A percentile compares a stretch with the other conserved stretches of the same genome.
These are phyloP conservation scores for Rambutsinella grinnellia DNA, from an alignment of 2,888 invertebrate genomes.

Conservation along the genomic window DNA sequence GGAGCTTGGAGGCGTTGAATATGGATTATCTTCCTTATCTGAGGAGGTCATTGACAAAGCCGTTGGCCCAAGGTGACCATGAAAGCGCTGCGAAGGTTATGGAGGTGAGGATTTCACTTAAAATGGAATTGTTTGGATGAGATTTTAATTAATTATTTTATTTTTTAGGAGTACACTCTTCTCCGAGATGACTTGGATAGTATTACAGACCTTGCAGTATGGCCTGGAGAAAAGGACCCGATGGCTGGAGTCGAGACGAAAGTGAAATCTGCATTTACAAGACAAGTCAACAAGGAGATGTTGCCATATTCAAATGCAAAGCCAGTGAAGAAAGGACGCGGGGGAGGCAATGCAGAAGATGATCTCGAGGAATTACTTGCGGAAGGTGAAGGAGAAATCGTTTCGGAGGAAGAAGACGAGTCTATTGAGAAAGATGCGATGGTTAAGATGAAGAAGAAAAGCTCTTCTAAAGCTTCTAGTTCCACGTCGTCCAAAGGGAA, in stretches of 20 bases:
- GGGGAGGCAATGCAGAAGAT: conserved; percentile 70
- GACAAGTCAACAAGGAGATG: conserved; percentile 89
- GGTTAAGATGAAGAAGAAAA: conserved; percentile 77
- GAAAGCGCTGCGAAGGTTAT: conserved; percentile 83
- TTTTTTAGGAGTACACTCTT: conserved; percentile 85
- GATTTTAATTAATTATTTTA: neutral
- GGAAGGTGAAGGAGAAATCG: conserved; percentile 68
- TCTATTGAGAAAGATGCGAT: conserved; percentile 80
- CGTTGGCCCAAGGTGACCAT: conserved; percentile 78
- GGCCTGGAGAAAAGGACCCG: conserved; percentile 85
- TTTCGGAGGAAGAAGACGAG: conserved; percentile 69
- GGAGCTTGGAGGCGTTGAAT: conserved; percentile 84
- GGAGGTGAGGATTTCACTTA: too few species aligned
- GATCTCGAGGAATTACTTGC: conserved; percentile 69
- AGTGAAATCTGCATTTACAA: conserved; percentile 93
- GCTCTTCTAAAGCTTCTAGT: conserved; percentile 24
- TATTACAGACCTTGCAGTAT: conserved; percentile 85
- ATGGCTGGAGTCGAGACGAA: conserved; percentile 83
- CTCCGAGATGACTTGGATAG: conserved; percentile 93
- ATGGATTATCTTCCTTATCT: conserved; percentile 90
- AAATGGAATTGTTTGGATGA: too few species aligned
- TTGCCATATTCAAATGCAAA: conserved; percentile 83
- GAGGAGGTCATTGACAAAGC: conserved; percentile 80
- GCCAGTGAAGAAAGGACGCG: conserved; percentile 74
- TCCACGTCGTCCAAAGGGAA: neutral